phyloP scores from a whole-genome alignment of 2,888 invertebrate genomes.

The Brachypalpus laphriformis region DNA sequence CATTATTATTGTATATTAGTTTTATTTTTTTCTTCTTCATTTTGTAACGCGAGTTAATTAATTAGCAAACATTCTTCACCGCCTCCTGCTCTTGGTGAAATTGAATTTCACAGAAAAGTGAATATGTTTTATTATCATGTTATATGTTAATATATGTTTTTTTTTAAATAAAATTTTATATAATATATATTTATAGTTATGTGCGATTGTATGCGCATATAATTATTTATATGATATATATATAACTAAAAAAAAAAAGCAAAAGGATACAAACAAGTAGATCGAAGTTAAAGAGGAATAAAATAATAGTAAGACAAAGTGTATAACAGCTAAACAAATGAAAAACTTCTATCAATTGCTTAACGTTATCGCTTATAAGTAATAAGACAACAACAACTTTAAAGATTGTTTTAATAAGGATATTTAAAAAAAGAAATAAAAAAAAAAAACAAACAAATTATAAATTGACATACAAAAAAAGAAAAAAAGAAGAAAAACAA shows the following conservation, averaged over 20 bases:
- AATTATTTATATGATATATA: constrained; percentile 48
- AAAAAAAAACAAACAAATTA: constrained; percentile 41
- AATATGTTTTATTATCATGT: constrained; percentile 73
- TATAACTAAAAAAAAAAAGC: constrained; percentile 6
- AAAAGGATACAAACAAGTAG: constrained; percentile 35
- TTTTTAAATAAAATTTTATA: constrained; percentile 53
- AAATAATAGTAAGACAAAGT: constrained; percentile 45
- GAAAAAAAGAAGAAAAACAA: constrained; percentile 60
- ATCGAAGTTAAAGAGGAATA: constrained; percentile 20
- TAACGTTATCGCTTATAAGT: constrained; percentile 76
- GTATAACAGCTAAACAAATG: constrained; percentile 60
- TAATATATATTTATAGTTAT: constrained; percentile 42
- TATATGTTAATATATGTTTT: constrained; percentile 37
- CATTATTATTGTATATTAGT: constrained; percentile 56
- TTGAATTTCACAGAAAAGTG: constrained; percentile 57
- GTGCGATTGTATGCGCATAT: constrained; percentile 28
- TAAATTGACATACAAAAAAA: constrained; percentile 48
- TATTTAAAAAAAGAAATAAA: constrained; percentile 31
- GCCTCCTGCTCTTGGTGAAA: constrained; percentile 55
- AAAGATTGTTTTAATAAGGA: constrained; percentile 68
- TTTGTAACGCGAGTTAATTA: constrained; percentile 31
- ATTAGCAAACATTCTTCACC: constrained; percentile 53
- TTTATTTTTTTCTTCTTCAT: constrained; percentile 15
- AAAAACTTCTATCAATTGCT: constrained; percentile 72
- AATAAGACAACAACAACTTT: constrained; percentile 70